Base-by-base conservation (phyloP, 2,113 vertebrate species). In the Otis tarda region DNA sequence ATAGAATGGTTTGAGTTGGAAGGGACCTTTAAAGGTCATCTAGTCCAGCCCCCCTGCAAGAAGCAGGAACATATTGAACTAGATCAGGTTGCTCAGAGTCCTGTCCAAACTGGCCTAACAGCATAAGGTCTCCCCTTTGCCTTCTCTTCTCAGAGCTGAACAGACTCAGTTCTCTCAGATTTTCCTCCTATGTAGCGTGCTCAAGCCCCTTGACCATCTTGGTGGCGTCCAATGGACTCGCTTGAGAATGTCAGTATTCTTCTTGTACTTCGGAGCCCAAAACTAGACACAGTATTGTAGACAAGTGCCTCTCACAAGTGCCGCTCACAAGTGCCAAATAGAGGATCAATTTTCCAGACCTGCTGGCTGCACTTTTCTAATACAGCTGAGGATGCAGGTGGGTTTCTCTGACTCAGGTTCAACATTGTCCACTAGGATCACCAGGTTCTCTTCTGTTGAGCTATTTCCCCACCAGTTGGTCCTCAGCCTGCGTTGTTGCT, bases 171-270 rank as follows among this genome's bases (percentile, higher is more conserved):
- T 73, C 14, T 53, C 8, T 41, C 39, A 83, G 30, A 14, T 15
- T 68, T 18, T 69, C 12, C 13, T 73, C 24, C 28, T 43, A 1
- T 10, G 5, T 7, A 59, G 4, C 30, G 18, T 82, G 14, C 23
- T 57, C 5, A 2, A 65, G 10, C 1, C 4, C 5, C 4, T 16
- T 27, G 31, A 22, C 19, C 10, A 18, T n/a, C 16, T 45, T 63
- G 22, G 4, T 39, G 21, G 18, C 9, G 4, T 75, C 56, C 28
- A 15, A 21, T 59, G 12, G 23, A 57, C 23, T 82, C 4, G 1
- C 4, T 57, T 49, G 41, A 33, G 8, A 27, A 15, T 15, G 9
- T 50, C 24, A 56, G 31, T 47, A 81, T 61, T 67, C 4, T 75
- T 84, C 21, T 9, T 57, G 10, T 43, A 30, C 14, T 30, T 14